These are phyloP conservation scores for Cinara cedri DNA, from an alignment of 2,888 invertebrate species.

Conservation along the genomic window DNA sequence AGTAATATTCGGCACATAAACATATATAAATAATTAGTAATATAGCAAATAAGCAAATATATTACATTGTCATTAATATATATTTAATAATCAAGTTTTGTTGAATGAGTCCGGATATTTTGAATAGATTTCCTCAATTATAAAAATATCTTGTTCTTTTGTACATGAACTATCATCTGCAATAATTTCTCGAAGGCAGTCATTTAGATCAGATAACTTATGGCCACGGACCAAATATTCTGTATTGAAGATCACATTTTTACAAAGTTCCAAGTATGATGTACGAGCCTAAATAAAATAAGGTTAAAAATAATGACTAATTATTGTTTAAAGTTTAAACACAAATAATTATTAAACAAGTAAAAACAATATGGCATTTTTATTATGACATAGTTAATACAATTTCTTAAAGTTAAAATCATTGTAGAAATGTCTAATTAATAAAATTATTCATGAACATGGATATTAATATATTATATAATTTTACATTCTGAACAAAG, in stretches of 20 bases:
- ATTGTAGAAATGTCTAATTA: too few relatives aligned
- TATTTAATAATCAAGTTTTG: slow-evolving; percentile 1
- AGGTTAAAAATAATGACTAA: not conserved
- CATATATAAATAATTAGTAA: not conserved
- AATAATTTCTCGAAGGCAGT: slow-evolving; percentile 69
- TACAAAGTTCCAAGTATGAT: slow-evolving; percentile 79
- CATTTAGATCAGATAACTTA: slow-evolving; percentile 79
- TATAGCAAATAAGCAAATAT: slow-evolving; percentile 8
- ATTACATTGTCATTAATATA: slow-evolving; percentile 1
- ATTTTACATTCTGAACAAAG: too few relatives aligned
- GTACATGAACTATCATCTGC: slow-evolving; percentile 41
- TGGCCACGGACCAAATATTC: slow-evolving; percentile 81
- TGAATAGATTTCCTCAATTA: slow-evolving; percentile 47
- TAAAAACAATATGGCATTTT: not conserved
- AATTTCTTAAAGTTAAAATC: too few relatives aligned
- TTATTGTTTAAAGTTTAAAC: too few relatives aligned
- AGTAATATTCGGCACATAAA: too few relatives aligned
- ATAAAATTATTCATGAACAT: too few relatives aligned
- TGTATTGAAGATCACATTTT: slow-evolving; percentile 80
- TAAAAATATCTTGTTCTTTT: slow-evolving; percentile 34
- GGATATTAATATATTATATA: too few relatives aligned
- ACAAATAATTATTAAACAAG: too few relatives aligned
- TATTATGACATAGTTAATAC: not conserved
- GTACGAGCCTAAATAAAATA: slow-evolving; percentile 70
- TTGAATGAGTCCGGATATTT: slow-evolving; percentile 34